Percentiles rank a stretch among this genome's conserved stretches.
These are phyloP conservation scores for Dissostichus mawsoni DNA, from an alignment of 2,113 vertebrate genomes.

Conservation along the genomic window DNA sequence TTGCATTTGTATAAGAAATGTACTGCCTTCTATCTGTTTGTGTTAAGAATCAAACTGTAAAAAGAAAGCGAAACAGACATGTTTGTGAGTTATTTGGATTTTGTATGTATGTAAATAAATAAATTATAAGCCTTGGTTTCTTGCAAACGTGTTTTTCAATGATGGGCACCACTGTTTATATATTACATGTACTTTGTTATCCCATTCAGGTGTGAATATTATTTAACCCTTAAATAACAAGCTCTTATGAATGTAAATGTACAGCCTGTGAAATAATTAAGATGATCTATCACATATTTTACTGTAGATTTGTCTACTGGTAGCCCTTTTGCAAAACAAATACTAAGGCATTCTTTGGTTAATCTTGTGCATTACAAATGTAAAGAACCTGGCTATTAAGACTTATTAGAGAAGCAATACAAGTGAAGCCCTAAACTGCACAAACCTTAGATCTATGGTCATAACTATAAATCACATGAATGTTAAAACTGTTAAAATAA, in stretches of 20 bases:
- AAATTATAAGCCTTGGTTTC: conserved; percentile 80
- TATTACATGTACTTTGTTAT: too few relatives aligned
- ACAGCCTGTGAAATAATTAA: not conserved
- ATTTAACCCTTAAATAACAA: too few relatives aligned
- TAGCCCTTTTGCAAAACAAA: not conserved
- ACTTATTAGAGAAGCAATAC: not conserved
- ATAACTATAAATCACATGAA: not conserved
- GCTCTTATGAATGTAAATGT: too few relatives aligned
- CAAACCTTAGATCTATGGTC: not conserved
- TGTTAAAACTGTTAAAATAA: not conserved
- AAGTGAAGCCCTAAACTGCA: not conserved
- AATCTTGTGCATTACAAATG: not conserved
- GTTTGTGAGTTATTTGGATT: conserved; percentile 82
- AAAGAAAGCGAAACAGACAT: conserved; percentile 76
- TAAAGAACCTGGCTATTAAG: not conserved
- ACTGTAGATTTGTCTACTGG: not conserved
- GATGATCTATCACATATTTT: not conserved
- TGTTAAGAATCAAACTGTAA: conserved; percentile 75
- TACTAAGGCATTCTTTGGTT: not conserved
- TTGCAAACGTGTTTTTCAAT: not conserved
- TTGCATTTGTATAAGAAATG: conserved; percentile 71
- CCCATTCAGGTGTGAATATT: not conserved
- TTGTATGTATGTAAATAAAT: conserved; percentile 89
- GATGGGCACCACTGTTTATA: too few relatives aligned
- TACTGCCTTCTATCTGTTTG: conserved; percentile 82